A percentile compares a stretch with the other conserved stretches of the same genome.
Conservation (phyloP, 2,113 vertebrate species). For the Bothrops jararaca region DNA sequence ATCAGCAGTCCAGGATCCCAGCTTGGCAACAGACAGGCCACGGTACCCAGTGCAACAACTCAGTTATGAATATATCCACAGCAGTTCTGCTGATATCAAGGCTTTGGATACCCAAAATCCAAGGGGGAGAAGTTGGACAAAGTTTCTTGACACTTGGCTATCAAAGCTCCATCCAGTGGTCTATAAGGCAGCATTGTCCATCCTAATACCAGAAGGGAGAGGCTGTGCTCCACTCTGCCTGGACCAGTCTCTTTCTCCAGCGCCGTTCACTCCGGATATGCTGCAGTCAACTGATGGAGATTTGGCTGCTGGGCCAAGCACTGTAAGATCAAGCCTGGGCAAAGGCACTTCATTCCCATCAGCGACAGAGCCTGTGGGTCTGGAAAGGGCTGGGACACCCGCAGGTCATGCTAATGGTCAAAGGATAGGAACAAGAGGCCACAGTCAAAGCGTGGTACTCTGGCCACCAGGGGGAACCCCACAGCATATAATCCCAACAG, state of each 20-base stretch:
- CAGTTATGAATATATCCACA: not conserved
- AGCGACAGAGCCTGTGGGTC: constrained; percentile 14
- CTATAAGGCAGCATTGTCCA: constrained; percentile 23
- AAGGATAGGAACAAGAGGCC: constrained; percentile 22
- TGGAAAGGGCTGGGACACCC: constrained; percentile 3
- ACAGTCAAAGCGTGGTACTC: constrained; percentile 8
- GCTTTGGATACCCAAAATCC: constrained; percentile 12
- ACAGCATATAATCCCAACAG: not conserved
- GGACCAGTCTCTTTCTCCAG: constrained; percentile 35
- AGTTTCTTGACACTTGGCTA: constrained; percentile 35
- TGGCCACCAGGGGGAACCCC: not conserved
- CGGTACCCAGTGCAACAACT: not conserved
- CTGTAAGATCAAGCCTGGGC: constrained; percentile 37
- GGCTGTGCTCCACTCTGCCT: constrained; percentile 39
- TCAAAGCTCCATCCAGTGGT: constrained; percentile 24
- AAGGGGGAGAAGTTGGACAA: not conserved
- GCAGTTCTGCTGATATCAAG: constrained; percentile 5
- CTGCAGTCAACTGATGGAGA: constrained; percentile 39
- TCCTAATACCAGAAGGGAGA: not conserved
- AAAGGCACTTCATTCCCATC: constrained; percentile 14
- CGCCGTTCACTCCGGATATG: constrained; percentile 35
- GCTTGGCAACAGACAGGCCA: not conserved
- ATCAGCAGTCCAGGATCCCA: not conserved
- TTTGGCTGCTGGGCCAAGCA: constrained; percentile 43
- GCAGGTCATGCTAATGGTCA: constrained; percentile 24